Conservation (phyloP, 2,888 invertebrate genomes). For the Heliconius erato region DNA sequence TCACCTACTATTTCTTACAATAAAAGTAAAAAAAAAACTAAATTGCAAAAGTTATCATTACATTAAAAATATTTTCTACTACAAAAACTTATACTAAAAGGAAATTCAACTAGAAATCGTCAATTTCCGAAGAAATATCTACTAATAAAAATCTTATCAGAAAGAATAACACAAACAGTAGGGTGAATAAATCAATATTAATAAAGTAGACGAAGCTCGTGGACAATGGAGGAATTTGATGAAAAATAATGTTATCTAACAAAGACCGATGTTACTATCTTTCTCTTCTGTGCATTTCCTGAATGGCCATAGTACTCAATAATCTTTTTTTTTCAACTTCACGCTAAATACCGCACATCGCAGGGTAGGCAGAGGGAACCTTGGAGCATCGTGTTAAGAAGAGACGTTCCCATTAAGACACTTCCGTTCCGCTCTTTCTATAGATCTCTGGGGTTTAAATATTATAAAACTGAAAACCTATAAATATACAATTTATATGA, state of each 20-base stretch:
- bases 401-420: too few species aligned
- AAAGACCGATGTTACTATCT: constrained; percentile 22
- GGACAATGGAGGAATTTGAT: constrained; percentile 51
- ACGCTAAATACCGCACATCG: too few species aligned
- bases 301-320: neutral
- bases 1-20: too few species aligned
- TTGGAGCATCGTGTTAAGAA: too few species aligned
- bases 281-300: neutral
- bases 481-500: neutral
- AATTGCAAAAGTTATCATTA: too few species aligned
- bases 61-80: too few species aligned
- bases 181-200: constrained; percentile 66
- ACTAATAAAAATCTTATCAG: constrained; percentile 33
- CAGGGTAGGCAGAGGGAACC: too few species aligned
- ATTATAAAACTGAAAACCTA: too few species aligned
- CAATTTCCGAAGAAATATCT: neutral
- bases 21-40: too few species aligned
- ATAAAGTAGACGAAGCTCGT: constrained; percentile 47
- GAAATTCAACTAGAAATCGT: neutral
- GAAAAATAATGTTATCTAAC: constrained; percentile 46
- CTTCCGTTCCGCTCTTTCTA: too few species aligned
- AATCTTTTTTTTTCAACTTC: neutral
- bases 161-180: constrained; percentile 30
- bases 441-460: too few species aligned
- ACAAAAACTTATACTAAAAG: neutral